Percentiles rank a stretch among this genome's conserved stretches.
Evolutionary conservation across 2,888 invertebrate species (phyloP).

Genomic region (Ceramica pisi): DNA sequence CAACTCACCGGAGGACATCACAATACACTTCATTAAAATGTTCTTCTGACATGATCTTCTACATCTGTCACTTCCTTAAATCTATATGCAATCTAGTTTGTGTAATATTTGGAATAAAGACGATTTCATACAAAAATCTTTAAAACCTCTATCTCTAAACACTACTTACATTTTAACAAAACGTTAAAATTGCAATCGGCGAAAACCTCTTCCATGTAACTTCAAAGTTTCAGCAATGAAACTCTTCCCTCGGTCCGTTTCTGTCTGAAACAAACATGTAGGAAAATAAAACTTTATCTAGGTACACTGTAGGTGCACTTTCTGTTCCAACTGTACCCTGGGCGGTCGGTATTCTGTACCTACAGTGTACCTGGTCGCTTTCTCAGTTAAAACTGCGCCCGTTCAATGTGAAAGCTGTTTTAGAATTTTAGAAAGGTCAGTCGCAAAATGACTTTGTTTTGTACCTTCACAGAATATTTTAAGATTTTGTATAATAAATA

Average conservation of each 20-base stretch:
- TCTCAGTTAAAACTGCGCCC: not conserved
- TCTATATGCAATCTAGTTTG: no score
- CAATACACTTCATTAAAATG: no score
- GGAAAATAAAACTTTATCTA: constrained; percentile 50
- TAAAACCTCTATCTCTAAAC: not conserved
- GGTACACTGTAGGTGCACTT: constrained; percentile 41
- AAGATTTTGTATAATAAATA: not conserved
- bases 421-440: constrained; percentile 17
- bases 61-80: no score
- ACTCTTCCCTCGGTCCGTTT: constrained; percentile 23
- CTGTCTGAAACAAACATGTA: constrained; percentile 37
- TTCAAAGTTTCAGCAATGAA: constrained; percentile 43
- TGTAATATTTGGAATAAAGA: not conserved
- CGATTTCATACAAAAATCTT: not conserved
- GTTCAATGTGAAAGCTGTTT: constrained; percentile 16
- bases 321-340: constrained; percentile 35
- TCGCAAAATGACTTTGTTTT: constrained; percentile 18
- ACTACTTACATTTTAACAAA: constrained; percentile 1
- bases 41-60: no score
- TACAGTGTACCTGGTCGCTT: constrained; percentile 22
- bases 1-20: no score
- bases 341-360: constrained; percentile 1
- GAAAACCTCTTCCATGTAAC: constrained; percentile 17
- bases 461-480: not conserved
- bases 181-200: constrained; percentile 19